Base-by-base conservation (phyloP, 2,113 vertebrate species). In the Turnix velox region DNA sequence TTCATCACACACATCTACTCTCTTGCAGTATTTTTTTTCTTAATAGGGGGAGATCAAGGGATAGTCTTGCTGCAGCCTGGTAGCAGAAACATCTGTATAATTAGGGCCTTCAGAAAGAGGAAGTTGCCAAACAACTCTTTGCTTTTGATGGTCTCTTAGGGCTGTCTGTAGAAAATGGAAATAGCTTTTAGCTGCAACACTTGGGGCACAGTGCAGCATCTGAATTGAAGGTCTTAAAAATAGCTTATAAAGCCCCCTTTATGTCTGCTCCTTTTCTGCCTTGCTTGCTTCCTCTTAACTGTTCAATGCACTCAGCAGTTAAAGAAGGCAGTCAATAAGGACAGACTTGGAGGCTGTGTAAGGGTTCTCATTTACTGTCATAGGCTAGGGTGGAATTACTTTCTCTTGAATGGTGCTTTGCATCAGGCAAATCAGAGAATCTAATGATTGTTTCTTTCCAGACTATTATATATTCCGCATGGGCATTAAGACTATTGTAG, bases 181-280 rank as follows among this genome's bases (percentile, higher is more conserved):
- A 95, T 95, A 78, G 87, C 72, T 94, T 94, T 95, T 94, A 84
- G 83, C n/a, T 78, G 68, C 51, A 93, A 67, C 69, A 81, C 90
- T 92, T 93, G 90, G 45, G 65, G n/a, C 65, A 94, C 69, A 82
- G 58, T 68, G 37, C 20, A 86, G 61, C 35, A 71, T 88, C 43
- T 84, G 83, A 92, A 92, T 55, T 68, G 86, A 74, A 74, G 35
- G 52, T 78, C 84, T 95, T 89, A 90, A 93, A 95, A 95, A 84
- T 66, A 93, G 80, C 30, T 88, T 75, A 80, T 77, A 95, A 96
- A 93, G 84, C 48, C 68, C 33, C 65, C 88, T 96, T 95, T 94
- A 87, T 95, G 61, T 61, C 31, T 87, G 23, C 61, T 73, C 73
- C 73, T 91, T 78, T 48, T 81, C 66, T 84, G 68, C 65, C 27